These are phyloP conservation scores for Phoenicopterus ruber DNA, from an alignment of 2,113 vertebrate genomes.

Conservation along the genomic window DNA sequence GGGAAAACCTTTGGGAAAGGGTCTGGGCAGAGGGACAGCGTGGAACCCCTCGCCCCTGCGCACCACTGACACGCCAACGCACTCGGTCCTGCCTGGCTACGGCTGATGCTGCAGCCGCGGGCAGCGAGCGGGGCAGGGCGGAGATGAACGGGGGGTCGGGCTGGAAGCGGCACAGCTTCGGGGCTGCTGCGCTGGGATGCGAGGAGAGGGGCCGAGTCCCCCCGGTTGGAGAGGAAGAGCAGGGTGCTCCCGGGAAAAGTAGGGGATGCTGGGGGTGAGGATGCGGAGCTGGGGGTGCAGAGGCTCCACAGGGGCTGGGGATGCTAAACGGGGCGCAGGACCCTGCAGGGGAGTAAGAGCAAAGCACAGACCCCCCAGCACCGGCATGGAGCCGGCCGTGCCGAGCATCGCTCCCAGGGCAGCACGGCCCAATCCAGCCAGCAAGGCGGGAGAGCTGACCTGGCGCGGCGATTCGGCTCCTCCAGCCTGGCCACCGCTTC, in stretches of 20 bases:
- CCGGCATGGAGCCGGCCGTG: no score
- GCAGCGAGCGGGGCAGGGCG: background rate
- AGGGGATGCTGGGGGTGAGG: background rate
- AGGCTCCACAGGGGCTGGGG: background rate
- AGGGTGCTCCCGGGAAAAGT: background rate
- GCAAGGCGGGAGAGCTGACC: background rate
- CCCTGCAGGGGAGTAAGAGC: background rate
- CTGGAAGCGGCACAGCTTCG: background rate
- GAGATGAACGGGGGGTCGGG: background rate
- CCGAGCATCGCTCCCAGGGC: background rate
- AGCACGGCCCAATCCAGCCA: background rate
- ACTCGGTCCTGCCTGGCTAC: background rate
- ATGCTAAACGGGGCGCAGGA: background rate
- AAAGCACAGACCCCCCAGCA: background rate
- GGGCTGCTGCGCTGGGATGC: background rate
- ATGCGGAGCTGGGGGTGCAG: background rate
- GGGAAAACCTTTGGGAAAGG: background rate
- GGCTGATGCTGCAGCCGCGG: background rate
- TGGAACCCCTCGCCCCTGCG: background rate
- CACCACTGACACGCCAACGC: background rate
- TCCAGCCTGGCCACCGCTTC: background rate
- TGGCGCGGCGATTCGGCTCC: rapidly evolving
- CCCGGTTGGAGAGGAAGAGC: no score
- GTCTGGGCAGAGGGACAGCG: background rate
- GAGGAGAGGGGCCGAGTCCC: background rate